Percentiles rank a stretch among this genome's conserved stretches.
phyloP scores from a whole-genome alignment of 2,888 invertebrate genomes.

The Tineola bisselliella region DNA sequence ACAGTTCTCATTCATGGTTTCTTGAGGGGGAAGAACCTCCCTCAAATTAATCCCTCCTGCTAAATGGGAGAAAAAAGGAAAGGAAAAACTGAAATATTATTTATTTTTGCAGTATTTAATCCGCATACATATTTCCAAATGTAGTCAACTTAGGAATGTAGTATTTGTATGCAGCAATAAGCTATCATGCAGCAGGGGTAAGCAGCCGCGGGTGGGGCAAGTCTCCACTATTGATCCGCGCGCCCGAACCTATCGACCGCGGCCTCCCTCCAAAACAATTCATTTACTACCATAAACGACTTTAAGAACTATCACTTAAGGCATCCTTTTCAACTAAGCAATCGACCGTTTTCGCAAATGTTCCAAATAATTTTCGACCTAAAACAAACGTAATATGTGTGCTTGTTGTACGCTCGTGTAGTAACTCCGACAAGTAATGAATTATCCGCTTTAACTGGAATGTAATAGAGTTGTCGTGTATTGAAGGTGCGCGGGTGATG shows the following conservation, averaged over 20 bases:
- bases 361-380: conserved; percentile 45
- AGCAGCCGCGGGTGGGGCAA: conserved; percentile 21
- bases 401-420: conserved; percentile 36
- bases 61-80: background rate
- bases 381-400: conserved; percentile 42
- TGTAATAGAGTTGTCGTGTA: conserved; percentile 36
- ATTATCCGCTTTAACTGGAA: conserved; percentile 49
- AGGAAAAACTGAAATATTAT: background rate
- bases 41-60: background rate
- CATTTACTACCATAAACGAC: background rate
- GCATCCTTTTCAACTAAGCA: background rate
- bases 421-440: conserved; percentile 35
- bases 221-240: conserved; percentile 54
- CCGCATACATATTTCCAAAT: too few relatives aligned
- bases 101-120: too few relatives aligned
- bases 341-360: background rate
- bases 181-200: background rate
- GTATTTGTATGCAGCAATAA: conserved; percentile 49
- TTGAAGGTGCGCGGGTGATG: conserved; percentile 32
- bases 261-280: conserved; percentile 5
- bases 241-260: conserved; percentile 53
- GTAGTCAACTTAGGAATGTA: conserved; percentile 19
- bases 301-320: background rate
- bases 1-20: background rate
- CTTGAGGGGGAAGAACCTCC: background rate